Percentiles rank a stretch among this genome's conserved stretches.
phyloP scores from a whole-genome alignment of 2,113 vertebrate genomes.

The Ammodytes dubius region DNA sequence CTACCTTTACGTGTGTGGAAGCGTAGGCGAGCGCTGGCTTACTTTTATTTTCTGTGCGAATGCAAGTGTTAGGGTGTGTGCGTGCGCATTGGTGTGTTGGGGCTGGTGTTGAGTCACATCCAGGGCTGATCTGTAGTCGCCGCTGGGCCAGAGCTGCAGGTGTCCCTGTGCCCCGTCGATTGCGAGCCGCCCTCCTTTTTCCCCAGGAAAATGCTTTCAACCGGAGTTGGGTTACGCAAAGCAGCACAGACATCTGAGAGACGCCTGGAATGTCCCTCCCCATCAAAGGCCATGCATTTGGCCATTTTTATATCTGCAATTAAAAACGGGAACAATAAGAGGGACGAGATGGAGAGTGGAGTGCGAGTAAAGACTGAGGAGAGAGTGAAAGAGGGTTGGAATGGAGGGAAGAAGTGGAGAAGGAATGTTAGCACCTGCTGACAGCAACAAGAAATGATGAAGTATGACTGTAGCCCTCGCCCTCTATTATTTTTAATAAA shows the following conservation, averaged over 20 bases:
- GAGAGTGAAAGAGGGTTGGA: slow-evolving; percentile 38
- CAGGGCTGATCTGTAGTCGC: slow-evolving; percentile 77
- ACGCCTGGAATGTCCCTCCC: slow-evolving; percentile 78
- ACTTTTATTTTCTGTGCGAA: slow-evolving; percentile 17
- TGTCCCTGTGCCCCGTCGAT: slow-evolving; percentile 69
- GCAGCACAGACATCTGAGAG: slow-evolving; percentile 77
- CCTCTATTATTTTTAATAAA: slow-evolving; percentile 65
- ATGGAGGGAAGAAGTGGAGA: slow-evolving; percentile 18
- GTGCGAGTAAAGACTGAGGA: slow-evolving; percentile 26
- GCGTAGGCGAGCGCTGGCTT: slow-evolving; percentile 13
- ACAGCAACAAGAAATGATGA: slow-evolving; percentile 45
- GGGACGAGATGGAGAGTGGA: slow-evolving; percentile 33
- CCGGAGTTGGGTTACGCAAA: slow-evolving; percentile 78
- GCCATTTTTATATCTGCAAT: slow-evolving; percentile 80
- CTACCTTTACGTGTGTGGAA: slow-evolving; percentile 13
- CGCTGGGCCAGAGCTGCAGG: slow-evolving; percentile 74
- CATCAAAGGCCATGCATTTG: slow-evolving; percentile 79
- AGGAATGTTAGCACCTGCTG: slow-evolving; percentile 75
- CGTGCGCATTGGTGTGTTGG: slow-evolving; percentile 17
- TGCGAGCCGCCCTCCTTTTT: slow-evolving; percentile 59
- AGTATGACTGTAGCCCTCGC: slow-evolving; percentile 29
- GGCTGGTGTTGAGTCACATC: slow-evolving; percentile 66
- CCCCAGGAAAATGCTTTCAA: slow-evolving; percentile 85
- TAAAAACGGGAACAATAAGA: slow-evolving; percentile 68
- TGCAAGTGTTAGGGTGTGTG: slow-evolving; percentile 39